phyloP scores from a whole-genome alignment of 2,888 invertebrate species.

The Azorinus chamasolen region DNA sequence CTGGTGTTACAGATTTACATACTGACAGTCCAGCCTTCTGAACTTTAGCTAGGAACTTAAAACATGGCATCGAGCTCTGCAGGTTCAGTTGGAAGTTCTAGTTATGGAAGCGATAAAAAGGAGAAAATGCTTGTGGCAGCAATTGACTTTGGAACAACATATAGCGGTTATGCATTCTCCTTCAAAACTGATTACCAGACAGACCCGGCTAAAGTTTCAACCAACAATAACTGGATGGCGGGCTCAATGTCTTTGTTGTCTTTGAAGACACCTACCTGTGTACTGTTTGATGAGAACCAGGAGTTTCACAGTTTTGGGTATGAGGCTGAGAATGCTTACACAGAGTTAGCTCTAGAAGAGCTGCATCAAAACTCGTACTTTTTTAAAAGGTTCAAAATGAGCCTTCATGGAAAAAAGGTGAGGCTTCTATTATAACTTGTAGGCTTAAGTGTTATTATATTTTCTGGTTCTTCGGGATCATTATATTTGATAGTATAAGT shows the following conservation, averaged over 20 bases:
- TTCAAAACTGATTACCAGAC: slow-evolving; percentile 31
- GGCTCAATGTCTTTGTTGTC: slow-evolving; percentile 26
- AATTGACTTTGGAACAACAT: slow-evolving; percentile 64
- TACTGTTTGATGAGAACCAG: slow-evolving; percentile 37
- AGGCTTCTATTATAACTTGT: too few relatives aligned
- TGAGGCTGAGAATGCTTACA: slow-evolving; percentile 45
- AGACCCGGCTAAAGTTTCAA: slow-evolving; percentile 15
- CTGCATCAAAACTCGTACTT: slow-evolving; percentile 46
- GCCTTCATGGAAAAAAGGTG: slow-evolving; percentile 42
- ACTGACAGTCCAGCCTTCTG: too few relatives aligned
- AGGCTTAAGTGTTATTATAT: too few relatives aligned
- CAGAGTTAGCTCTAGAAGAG: slow-evolving; percentile 38
- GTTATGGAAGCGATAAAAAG: slow-evolving; percentile 38
- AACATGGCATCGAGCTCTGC: too few relatives aligned
- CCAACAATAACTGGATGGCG: slow-evolving; percentile 18
- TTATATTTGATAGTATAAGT: too few relatives aligned
- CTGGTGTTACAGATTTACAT: too few relatives aligned
- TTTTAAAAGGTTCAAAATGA: slow-evolving; percentile 53
- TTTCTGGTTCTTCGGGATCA: too few relatives aligned
- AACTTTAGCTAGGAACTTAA: too few relatives aligned
- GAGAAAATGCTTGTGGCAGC: slow-evolving; percentile 56
- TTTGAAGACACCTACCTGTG: slow-evolving; percentile 38
- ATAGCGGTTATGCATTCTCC: slow-evolving; percentile 62
- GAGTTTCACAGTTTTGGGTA: slow-evolving; percentile 55
- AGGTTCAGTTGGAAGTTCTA: too few relatives aligned